Percentiles rank a stretch among this genome's conserved stretches.
These are phyloP conservation scores for Conopomorpha cramerella DNA, from an alignment of 1,140 invertebrate genomes.

Conservation along the genomic window DNA sequence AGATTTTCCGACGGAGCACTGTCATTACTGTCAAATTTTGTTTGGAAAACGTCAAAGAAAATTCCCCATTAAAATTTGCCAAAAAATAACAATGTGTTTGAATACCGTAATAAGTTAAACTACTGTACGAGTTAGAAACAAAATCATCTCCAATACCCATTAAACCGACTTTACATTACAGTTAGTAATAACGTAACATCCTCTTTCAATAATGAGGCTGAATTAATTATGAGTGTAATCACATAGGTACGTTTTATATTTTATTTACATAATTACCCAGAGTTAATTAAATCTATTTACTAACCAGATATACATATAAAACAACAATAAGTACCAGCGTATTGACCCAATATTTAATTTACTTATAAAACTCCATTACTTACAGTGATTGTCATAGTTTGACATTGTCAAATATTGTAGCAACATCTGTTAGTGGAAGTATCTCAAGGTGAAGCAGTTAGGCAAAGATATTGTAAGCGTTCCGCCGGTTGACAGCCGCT, in stretches of 20 bases:
- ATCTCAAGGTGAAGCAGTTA: no score
- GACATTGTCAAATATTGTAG: background rate
- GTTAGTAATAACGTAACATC: no score
- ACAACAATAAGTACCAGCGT: background rate
- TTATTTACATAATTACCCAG: no score
- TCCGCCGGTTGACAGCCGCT: constrained; percentile 11
- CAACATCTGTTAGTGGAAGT: background rate
- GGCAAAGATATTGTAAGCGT: background rate
- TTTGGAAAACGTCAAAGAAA: background rate
- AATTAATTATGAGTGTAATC: no score
- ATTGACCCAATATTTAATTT: background rate
- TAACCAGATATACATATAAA: no score
- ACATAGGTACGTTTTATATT: no score
- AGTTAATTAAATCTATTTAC: no score
- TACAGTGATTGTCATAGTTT: background rate
- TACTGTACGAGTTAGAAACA: no score
- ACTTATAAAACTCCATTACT: background rate
- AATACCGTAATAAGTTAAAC: background rate
- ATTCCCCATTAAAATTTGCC: background rate
- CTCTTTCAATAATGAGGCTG: no score
- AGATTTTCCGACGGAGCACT: no score
- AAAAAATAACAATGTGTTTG: background rate
- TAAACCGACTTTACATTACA: no score
- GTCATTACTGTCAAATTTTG: background rate
- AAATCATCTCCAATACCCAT: no score